Evolutionary conservation across 2,888 invertebrate genomes (phyloP).

Genomic region (Drosophila monieri): DNA sequence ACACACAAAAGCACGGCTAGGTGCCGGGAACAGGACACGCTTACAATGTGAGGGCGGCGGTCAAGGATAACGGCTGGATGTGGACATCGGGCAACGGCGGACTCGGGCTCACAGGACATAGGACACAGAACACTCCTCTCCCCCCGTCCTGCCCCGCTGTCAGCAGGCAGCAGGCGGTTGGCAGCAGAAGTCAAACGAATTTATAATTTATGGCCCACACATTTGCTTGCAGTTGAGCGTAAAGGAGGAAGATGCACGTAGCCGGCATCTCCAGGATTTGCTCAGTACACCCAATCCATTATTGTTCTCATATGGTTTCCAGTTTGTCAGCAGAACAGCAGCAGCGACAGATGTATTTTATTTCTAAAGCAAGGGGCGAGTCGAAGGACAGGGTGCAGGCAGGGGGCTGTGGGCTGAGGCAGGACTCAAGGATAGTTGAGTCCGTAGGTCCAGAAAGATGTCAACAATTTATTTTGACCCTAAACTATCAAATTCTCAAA

Average conservation of each 20-base stretch:
- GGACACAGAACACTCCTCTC: slow-evolving; percentile 36
- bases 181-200: slow-evolving; percentile 78
- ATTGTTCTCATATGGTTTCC: slow-evolving; percentile 76
- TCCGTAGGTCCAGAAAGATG: slow-evolving; percentile 29
- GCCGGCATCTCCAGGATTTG: slow-evolving; percentile 42
- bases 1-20: slow-evolving; percentile 37
- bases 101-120: slow-evolving; percentile 42
- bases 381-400: slow-evolving; percentile 3
- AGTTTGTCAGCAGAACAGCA: slow-evolving; percentile 63
- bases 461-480: slow-evolving; percentile 48
- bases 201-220: slow-evolving; percentile 73
- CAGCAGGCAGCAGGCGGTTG: slow-evolving; percentile 58
- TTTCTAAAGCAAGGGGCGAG: slow-evolving; percentile 34
- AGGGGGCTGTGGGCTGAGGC: slow-evolving; percentile 2
- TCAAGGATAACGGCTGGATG: slow-evolving; percentile 70
- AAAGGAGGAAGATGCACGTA: slow-evolving; percentile 54
- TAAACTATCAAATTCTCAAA: slow-evolving; percentile 61
- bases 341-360: slow-evolving; percentile 63
- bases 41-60: slow-evolving; percentile 65
- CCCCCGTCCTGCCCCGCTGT: slow-evolving; percentile 21
- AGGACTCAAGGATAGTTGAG: slow-evolving; percentile 20
- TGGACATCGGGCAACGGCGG: slow-evolving; percentile 14
- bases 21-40: slow-evolving; percentile 56
- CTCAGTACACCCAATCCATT: slow-evolving; percentile 54
- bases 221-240: slow-evolving; percentile 75